A percentile compares a stretch with the other conserved stretches of the same genome.
These are phyloP conservation scores for Dilophus febrilis DNA, from an alignment of 2,888 invertebrate species.

Conservation along the genomic window DNA sequence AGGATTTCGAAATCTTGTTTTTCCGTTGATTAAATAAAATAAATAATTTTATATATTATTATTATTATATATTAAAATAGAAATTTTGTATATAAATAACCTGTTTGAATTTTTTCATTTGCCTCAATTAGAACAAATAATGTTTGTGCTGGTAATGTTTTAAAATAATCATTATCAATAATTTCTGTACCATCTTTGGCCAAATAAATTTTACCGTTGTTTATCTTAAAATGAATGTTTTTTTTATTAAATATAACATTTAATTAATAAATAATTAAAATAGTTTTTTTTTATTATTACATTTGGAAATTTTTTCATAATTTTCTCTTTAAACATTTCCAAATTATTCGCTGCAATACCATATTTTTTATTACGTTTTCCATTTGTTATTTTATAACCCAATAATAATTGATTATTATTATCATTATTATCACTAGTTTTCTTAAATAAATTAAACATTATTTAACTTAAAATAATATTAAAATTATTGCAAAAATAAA, in stretches of 20 bases:
- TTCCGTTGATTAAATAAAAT: neutral
- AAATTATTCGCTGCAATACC: constrained; percentile 28
- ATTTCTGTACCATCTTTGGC: constrained; percentile 53
- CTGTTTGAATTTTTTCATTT: constrained; percentile 39
- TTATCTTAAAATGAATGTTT: constrained; percentile 15
- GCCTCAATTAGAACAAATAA: constrained; percentile 40
- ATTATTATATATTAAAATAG: neutral
- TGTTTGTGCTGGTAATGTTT: constrained; percentile 56
- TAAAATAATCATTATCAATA: constrained; percentile 60
- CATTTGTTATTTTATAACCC: constrained; percentile 29
- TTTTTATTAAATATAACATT: constrained; percentile 3
- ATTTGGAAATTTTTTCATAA: constrained; percentile 23
- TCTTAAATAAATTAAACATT: constrained; percentile 6
- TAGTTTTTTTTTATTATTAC: constrained; percentile 12
- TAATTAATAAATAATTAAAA: neutral
- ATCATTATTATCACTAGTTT: too few species aligned
- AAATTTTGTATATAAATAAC: constrained; percentile 18
- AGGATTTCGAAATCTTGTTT: constrained; percentile 22
- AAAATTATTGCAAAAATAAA: too few species aligned
- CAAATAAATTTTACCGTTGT: constrained; percentile 35
- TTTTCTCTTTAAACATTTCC: constrained; percentile 22
- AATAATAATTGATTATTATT: too few species aligned
- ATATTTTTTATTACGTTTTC: constrained; percentile 23
- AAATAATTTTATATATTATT: neutral
- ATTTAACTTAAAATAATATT: too few species aligned